Evolutionary conservation across 2,888 invertebrate species (phyloP), one percentile per base, ranked within the genome.

Genomic region (Machimus rusticus): DNA sequence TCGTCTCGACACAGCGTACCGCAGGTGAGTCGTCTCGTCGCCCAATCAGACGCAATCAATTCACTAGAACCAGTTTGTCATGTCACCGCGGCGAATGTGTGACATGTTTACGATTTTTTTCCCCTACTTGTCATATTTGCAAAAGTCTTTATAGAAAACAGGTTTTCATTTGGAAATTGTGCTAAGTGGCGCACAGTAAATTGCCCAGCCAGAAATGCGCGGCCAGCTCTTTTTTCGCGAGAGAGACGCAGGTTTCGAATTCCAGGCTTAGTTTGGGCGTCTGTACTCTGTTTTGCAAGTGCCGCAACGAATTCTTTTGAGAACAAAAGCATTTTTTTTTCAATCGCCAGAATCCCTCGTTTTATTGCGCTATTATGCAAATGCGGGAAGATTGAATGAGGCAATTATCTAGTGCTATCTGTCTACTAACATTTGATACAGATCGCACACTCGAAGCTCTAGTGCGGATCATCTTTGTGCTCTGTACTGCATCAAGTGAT

Each of bases 31-130:
- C 9, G 37, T 34, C 37, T 51, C 9, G 37, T 34, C 37, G 37
- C 19, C 76, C 34, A 34, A 51, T 79, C 79, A 51, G 79, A 55
- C 51, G 2, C 46, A 23, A 66, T 23, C 23, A 79, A 28, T 79
- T 79, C 55, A 9, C 34, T 79, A 14, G 51, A 79, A 79, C 79
- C 51, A 51, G 79, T 79, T 79, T 79, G 16, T 46, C 28, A 23
- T 76, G 51, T 79, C n/a, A 51, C 31, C n/a, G 31, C 31, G 14
- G 79, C 79, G 51, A 79, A 79, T 79, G 51, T 79, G 79, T 79
- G 46, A 51, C 51, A 79, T 79, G 79, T 79, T 79, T 79, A 79
- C 79, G 51, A 79, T 51, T 79, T 79, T 79, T 34, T 79, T 46
- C 51, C 51, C 51, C 51, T 76, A 34, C 51, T 28, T 51, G 46